Evolutionary conservation across 2,113 vertebrate species (phyloP).

Genomic region (Ophthalmolycus amberensis): DNA sequence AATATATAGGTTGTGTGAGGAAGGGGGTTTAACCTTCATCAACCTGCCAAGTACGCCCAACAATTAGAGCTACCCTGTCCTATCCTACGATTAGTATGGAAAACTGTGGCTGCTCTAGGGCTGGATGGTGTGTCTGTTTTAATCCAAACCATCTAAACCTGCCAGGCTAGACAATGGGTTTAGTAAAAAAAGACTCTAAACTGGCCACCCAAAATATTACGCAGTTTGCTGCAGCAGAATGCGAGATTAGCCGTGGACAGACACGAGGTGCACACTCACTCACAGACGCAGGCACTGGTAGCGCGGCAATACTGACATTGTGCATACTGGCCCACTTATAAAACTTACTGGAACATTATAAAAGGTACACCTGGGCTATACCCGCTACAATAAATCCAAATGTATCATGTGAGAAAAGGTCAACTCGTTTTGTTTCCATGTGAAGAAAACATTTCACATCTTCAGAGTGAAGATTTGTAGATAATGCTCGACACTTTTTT

Average conservation of each 20-base stretch:
- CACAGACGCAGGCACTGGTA: too few relatives aligned
- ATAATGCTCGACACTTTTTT: too few relatives aligned
- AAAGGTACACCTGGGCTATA: too few relatives aligned
- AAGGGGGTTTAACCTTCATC: not conserved
- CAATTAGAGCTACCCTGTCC: not conserved
- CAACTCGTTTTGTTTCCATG: too few relatives aligned
- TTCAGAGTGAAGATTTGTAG: not conserved
- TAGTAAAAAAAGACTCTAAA: too few relatives aligned
- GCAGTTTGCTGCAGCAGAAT: too few relatives aligned
- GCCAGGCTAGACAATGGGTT: not conserved
- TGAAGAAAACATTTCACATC: not conserved
- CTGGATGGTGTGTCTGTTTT: not conserved
- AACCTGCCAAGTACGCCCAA: not conserved
- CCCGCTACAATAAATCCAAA: too few relatives aligned
- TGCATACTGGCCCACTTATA: not conserved
- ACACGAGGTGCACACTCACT: too few relatives aligned
- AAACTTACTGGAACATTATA: not conserved
- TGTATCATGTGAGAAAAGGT: not conserved
- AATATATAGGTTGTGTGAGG: not conserved
- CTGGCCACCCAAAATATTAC: too few relatives aligned
- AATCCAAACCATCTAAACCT: not conserved
- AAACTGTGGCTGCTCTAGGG: not conserved
- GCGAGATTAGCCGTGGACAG: too few relatives aligned
- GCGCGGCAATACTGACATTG: not conserved
- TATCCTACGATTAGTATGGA: not conserved